Base-by-base conservation (phyloP, 2,797 vertebrate genomes). In the Erpetoichthys calabaricus region DNA sequence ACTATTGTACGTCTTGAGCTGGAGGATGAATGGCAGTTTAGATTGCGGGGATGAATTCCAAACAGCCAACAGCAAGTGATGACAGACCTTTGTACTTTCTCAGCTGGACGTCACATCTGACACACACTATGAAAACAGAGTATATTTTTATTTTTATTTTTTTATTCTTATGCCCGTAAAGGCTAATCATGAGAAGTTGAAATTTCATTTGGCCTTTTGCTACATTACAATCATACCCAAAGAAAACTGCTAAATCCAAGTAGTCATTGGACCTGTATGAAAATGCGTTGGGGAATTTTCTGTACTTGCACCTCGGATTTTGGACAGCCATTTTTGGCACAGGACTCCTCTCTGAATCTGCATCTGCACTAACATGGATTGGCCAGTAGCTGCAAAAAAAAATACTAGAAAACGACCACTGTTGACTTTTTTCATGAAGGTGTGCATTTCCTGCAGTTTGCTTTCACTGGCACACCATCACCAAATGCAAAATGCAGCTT, bases 1-100 rank as follows among this genome's bases (percentile, higher is more conserved):
- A 97, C 91, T 2, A 97, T 99, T 53, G 93, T 91, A 6, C 83
- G 95, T 2, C 53, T 99, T 68, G 95, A 99, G 76, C 62, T 99
- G 68, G 95, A 99, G 74, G 96, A 98, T 1, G 91, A 97, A 77
- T 99, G 96, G 96, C 96, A 98, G 73, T 98, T 98, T 78, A 89
- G 95, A 2, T 86, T 99, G 45, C 86, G 95, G 49, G 49, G 96
- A 98, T 9, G 96, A 99, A 75, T 98, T 99, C 66, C 95, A 98
- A 71, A 98, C 96, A 1, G 95, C 96, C 6, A 99, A 97, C 78
- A 91, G 94, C 50, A 91, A 91, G 86, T 0, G 91, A 97, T 2
- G 94, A 98, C 70, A 89, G 88, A 45, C 95, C 96, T 1, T 91
- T 99, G 60, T 98, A 90, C 77, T 97, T 99, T 67, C 86, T 98